phyloP scores from a whole-genome alignment of 2,797 vertebrate genomes.

The Eupleurogrammus muticus region DNA sequence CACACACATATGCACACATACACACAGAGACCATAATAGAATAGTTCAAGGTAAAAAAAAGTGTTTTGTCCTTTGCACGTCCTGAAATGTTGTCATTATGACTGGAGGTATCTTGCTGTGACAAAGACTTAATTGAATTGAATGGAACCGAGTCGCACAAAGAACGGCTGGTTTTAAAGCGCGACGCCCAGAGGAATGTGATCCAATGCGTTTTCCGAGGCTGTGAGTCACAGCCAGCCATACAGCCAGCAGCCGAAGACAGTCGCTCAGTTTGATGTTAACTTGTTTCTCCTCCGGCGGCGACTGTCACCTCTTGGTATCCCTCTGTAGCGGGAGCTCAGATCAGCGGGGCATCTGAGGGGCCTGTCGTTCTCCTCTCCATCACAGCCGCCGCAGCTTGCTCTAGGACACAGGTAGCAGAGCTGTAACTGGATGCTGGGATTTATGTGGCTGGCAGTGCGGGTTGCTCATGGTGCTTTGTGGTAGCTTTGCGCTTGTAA shows the following conservation, averaged over 20 bases:
- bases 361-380: constrained; percentile 75
- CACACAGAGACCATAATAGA: constrained; percentile 3
- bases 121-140: constrained; percentile 73
- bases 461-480: constrained; percentile 48
- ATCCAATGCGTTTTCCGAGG: constrained; percentile 60
- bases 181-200: constrained; percentile 56
- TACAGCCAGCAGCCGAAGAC: constrained; percentile 71
- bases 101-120: constrained; percentile 59
- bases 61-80: constrained; percentile 33
- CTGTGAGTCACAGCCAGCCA: constrained; percentile 74
- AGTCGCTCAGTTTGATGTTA: constrained; percentile 78
- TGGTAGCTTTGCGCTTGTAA: constrained; percentile 25
- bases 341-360: constrained; percentile 75
- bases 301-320: constrained; percentile 75
- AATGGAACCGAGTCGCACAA: constrained; percentile 57
- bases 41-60: background rate
- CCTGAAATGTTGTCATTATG: constrained; percentile 25
- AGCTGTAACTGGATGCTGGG: constrained; percentile 54
- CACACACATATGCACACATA: no score
- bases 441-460: constrained; percentile 59
- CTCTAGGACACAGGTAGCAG: constrained; percentile 72
- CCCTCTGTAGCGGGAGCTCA: constrained; percentile 61
- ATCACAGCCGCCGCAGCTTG: constrained; percentile 61
- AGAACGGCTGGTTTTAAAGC: constrained; percentile 57
- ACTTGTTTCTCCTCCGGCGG: constrained; percentile 76